Base-by-base conservation (phyloP, 2,888 invertebrate species). In the Camptogramma bilineatum region DNA sequence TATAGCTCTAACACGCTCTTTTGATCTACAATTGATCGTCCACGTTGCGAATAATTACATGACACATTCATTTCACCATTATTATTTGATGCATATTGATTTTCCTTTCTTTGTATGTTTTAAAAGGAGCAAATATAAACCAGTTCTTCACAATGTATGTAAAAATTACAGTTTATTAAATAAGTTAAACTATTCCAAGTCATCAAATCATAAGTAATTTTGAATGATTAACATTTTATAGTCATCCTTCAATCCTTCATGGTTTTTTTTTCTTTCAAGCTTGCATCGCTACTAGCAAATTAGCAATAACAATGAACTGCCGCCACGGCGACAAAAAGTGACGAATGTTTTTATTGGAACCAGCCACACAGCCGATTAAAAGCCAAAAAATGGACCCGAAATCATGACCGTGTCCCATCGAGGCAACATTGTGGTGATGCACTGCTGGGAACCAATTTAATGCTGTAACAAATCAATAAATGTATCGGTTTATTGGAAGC, bases 391-490 rank as follows among this genome's bases (percentile, higher is more conserved):
- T 74, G 76, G 74, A 72, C 74, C 72, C 73, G 64, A 80, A 83
- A 80, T 79, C 81, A 85, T 79, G 84, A 84, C 82, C 86, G 83
- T 85, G 82, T 83, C 82, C 80, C 79, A 78, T 61, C 65, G 61
- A 74, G 70, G 77, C 82, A 79, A 85, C 84, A 79, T 80, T 82
- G 83, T 80, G 77, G 80, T 82, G 87, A 81, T 84, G 81, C 87
- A 82, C 86, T 85, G 88, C 88, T 91, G 91, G 87, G 91, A 93
- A 91, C 91, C 91, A 90, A 92, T 91, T 92, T 91, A 87, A 86
- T 86, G 81, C 87, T 93, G 91, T 92, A 91, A 92, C 92, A 93
- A 92, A 93, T 93, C 91, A 92, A 92, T 93, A 93, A 92, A 93
- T 90, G 90, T 91, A 87, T 91, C 91, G 88, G 86, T 92, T 92